A percentile compares a stretch with the other conserved stretches of the same genome.
phyloP scores from a whole-genome alignment of 2,797 vertebrate species.

The Alosa sapidissima region DNA sequence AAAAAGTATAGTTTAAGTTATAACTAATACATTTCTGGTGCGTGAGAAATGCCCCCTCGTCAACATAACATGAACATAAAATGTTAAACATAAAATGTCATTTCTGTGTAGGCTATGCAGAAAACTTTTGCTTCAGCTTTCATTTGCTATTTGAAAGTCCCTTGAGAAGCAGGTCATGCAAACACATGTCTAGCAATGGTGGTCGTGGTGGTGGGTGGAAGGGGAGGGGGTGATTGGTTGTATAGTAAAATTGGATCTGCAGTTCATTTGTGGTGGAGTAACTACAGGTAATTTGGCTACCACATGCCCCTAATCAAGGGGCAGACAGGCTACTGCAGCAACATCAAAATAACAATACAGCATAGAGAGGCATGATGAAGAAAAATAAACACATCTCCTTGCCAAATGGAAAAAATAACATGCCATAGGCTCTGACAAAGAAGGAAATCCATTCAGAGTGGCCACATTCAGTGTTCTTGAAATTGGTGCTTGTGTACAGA shows the following conservation, averaged over 20 bases:
- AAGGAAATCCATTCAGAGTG: background rate
- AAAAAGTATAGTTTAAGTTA: too few relatives aligned
- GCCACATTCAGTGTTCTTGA: background rate
- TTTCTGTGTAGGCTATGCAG: background rate
- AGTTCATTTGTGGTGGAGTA: slow-evolving; percentile 26
- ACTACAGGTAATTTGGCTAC: slow-evolving; percentile 37
- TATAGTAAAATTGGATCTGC: slow-evolving; percentile 1
- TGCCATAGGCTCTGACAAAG: background rate
- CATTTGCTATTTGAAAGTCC: background rate
- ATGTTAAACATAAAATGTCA: background rate
- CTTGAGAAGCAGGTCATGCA: slow-evolving; percentile 31
- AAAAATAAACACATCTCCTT: slow-evolving; percentile 37
- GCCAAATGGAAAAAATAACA: slow-evolving; percentile 1
- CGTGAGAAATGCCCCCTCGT: background rate
- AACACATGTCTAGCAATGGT: slow-evolving; percentile 20
- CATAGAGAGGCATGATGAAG: slow-evolving; percentile 10
- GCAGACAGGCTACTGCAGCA: slow-evolving; percentile 11
- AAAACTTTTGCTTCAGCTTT: slow-evolving; percentile 30
- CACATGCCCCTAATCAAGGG: slow-evolving; percentile 31
- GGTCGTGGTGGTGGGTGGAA: background rate
- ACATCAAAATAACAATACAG: slow-evolving; percentile 39
- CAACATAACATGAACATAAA: background rate
- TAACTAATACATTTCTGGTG: too few relatives aligned
- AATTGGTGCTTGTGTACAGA: background rate
- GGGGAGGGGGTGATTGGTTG: background rate